Conservation (phyloP, 1,140 invertebrate genomes). For the Nixonia krombeini region DNA sequence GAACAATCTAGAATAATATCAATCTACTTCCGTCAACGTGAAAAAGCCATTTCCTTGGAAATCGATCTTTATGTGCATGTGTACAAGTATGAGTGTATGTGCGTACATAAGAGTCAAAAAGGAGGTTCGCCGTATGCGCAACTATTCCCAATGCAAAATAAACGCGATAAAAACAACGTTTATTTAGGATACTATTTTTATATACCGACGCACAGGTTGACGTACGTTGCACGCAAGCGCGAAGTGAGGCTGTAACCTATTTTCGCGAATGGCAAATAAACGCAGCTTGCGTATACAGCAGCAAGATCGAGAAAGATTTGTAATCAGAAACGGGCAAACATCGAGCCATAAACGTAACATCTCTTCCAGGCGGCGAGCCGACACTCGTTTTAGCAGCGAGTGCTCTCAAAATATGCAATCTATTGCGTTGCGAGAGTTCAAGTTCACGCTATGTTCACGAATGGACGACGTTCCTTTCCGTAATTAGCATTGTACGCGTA, state of each 20-base stretch:
- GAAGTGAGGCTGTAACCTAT: conserved; percentile 1
- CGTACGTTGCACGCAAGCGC: neutral
- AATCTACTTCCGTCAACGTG: too few species aligned
- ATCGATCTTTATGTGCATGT: too few species aligned
- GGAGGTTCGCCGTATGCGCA: too few species aligned
- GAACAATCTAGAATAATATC: too few species aligned
- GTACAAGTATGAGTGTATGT: too few species aligned
- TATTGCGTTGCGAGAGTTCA: neutral
- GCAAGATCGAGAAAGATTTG: neutral
- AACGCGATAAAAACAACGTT: neutral
- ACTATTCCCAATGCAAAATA: neutral
- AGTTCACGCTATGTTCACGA: neutral
- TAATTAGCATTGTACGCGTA: conserved; percentile 1
- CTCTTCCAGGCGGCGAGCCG: neutral
- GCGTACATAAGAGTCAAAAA: too few species aligned
- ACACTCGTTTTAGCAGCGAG: neutral
- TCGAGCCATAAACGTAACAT: neutral
- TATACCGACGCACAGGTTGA: neutral
- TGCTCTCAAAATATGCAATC: neutral
- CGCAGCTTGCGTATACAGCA: neutral
- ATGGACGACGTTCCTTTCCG: neutral
- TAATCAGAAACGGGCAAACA: neutral
- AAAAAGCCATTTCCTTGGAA: too few species aligned
- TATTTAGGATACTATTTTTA: neutral
- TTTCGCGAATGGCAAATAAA: conserved; percentile 5